phyloP scores from a whole-genome alignment of 1,140 invertebrate genomes.

The Drosophila ogumai region DNA sequence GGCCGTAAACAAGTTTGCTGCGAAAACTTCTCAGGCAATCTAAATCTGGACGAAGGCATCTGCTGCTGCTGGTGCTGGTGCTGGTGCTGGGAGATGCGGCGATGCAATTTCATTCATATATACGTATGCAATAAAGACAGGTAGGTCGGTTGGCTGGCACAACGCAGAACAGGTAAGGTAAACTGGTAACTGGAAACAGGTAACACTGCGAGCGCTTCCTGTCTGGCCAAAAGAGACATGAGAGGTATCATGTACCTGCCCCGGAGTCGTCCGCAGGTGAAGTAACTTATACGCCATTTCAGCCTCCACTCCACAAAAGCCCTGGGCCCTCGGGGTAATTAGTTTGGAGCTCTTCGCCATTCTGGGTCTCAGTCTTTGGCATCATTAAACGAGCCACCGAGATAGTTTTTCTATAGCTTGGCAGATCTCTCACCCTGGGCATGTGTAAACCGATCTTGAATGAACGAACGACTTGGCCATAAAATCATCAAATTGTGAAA shows the following conservation, averaged over 20 bases:
- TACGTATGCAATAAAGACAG: constrained; percentile 64
- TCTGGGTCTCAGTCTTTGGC: constrained; percentile 9
- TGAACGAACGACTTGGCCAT: constrained; percentile 13
- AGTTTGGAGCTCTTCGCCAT: constrained; percentile 61
- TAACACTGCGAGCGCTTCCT: constrained; percentile 70
- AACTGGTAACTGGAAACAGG: constrained; percentile 19
- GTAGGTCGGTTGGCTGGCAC: background rate
- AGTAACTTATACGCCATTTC: constrained; percentile 75
- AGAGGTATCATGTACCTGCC: constrained; percentile 70
- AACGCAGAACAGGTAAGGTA: constrained; percentile 4
- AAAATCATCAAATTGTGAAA: constrained; percentile 57
- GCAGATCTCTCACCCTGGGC: constrained; percentile 11
- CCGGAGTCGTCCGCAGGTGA: constrained; percentile 68
- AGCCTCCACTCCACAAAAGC: constrained; percentile 24
- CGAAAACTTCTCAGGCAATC: constrained; percentile 73
- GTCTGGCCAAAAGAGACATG: constrained; percentile 60
- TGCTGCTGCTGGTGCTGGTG: constrained; percentile 11
- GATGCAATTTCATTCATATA: constrained; percentile 74
- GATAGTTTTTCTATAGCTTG: constrained; percentile 12
- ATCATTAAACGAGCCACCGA: constrained; percentile 34
- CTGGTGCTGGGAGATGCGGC: constrained; percentile 22
- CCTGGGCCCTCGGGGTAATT: constrained; percentile 62
- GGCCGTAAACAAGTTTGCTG: constrained; percentile 74
- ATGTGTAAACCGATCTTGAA: constrained; percentile 34
- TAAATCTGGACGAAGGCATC: constrained; percentile 57